These are phyloP conservation scores for Diorhabda elongata DNA, from an alignment of 1,140 invertebrate species.

Conservation along the genomic window DNA sequence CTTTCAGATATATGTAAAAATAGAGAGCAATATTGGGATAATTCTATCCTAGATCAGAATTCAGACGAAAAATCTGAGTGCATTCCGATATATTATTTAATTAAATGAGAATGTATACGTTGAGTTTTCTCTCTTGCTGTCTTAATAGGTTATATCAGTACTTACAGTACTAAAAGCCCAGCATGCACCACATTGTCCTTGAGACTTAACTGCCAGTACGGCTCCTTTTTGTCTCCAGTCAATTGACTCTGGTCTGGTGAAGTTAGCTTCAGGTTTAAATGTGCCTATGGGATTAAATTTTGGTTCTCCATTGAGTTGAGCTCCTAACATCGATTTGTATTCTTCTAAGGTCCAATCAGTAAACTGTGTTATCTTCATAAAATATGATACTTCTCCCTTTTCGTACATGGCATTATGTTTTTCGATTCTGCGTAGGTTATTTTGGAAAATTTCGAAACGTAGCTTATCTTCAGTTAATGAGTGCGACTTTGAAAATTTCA, in stretches of 20 bases:
- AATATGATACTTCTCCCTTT: constrained; percentile 23
- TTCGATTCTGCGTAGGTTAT: constrained; percentile 24
- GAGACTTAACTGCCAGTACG: constrained; percentile 31
- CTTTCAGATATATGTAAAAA: too few species aligned
- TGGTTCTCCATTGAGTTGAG: constrained; percentile 13
- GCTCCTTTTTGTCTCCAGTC: constrained; percentile 32
- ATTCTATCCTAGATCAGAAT: too few species aligned
- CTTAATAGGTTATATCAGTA: background rate
- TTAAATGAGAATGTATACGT: background rate
- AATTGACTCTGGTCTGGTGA: constrained; percentile 60
- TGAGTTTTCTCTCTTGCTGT: background rate
- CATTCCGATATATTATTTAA: too few species aligned
- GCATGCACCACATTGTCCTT: constrained; percentile 47
- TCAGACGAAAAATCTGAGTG: too few species aligned
- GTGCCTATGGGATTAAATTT: background rate
- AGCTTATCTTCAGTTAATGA: too few species aligned
- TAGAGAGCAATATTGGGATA: too few species aligned
- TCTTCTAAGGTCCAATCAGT: constrained; percentile 15
- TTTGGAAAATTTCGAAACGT: background rate
- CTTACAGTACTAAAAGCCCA: constrained; percentile 53
- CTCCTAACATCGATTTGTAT: constrained; percentile 4
- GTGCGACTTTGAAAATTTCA: too few species aligned
- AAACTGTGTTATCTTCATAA: constrained; percentile 22
- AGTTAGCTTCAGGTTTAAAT: constrained; percentile 20
- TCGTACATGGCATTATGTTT: constrained; percentile 23